Conservation (phyloP, 2,888 invertebrate genomes). For the Limnephilus auricula region DNA sequence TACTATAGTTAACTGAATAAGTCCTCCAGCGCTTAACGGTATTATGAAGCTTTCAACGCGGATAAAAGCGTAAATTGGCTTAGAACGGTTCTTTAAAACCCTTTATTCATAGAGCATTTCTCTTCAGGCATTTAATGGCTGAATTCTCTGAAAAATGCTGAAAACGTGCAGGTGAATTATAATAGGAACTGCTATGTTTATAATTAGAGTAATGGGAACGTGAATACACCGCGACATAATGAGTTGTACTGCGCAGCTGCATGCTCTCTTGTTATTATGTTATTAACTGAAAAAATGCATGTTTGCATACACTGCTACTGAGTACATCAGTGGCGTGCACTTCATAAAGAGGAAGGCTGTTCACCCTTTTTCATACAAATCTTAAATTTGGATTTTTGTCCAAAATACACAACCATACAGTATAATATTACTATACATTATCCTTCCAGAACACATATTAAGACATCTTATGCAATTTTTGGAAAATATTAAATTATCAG, state of each 20-base stretch:
- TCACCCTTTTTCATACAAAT: no score
- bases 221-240: slow-evolving; percentile 1
- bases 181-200: neutral
- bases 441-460: no score
- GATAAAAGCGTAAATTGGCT: neutral
- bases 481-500: no score
- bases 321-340: no score
- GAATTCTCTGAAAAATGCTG: neutral
- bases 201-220: neutral
- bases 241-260: slow-evolving; percentile 7
- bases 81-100: neutral
- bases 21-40: no score
- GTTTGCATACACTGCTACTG: slow-evolving; percentile 5
- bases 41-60: no score
- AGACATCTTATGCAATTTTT: no score
- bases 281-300: slow-evolving; percentile 39
- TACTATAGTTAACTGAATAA: no score
- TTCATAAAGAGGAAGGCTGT: no score
- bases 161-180: neutral
- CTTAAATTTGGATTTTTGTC: no score
- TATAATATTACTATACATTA: no score
- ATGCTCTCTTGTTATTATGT: slow-evolving; percentile 34
- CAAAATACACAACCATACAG: no score
- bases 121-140: neutral
- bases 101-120: neutral